These are phyloP conservation scores for Oncorhynchus kisutch DNA, from an alignment of 2,113 vertebrate species.

Conservation along the genomic window DNA sequence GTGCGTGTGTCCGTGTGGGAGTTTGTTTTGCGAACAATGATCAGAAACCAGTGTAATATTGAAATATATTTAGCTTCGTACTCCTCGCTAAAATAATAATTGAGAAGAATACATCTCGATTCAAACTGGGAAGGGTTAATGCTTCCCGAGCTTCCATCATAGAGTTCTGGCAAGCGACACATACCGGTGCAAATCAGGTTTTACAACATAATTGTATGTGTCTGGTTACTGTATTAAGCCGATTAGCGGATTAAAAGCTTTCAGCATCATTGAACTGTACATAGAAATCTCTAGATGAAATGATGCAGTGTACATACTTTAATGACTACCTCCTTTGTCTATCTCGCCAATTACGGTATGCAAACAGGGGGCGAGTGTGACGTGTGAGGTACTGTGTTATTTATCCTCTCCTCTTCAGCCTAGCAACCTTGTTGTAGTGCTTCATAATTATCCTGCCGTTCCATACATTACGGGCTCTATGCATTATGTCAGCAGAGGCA, in stretches of 20 bases:
- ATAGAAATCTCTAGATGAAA: constrained; percentile 42
- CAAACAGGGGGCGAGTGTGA: constrained; percentile 22
- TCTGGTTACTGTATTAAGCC: constrained; percentile 25
- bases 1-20: not conserved
- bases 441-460: constrained; percentile 37
- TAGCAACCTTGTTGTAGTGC: constrained; percentile 3
- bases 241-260: constrained; percentile 46
- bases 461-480: constrained; percentile 41
- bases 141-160: not conserved
- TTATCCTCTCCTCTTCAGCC: not conserved
- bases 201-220: constrained; percentile 52
- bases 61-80: no score
- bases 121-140: not conserved
- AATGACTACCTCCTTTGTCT: constrained; percentile 38
- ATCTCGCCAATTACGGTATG: constrained; percentile 39
- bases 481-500: constrained; percentile 33
- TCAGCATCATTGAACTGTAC: constrained; percentile 50
- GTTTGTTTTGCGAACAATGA: constrained; percentile 1
- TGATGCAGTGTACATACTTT: constrained; percentile 36
- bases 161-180: not conserved
- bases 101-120: not conserved
- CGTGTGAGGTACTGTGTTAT: not conserved
- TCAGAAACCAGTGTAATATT: no score
- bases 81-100: no score
- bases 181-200: constrained; percentile 15